Base-by-base conservation (phyloP, 2,797 vertebrate genomes). In the Danio kyathit region DNA sequence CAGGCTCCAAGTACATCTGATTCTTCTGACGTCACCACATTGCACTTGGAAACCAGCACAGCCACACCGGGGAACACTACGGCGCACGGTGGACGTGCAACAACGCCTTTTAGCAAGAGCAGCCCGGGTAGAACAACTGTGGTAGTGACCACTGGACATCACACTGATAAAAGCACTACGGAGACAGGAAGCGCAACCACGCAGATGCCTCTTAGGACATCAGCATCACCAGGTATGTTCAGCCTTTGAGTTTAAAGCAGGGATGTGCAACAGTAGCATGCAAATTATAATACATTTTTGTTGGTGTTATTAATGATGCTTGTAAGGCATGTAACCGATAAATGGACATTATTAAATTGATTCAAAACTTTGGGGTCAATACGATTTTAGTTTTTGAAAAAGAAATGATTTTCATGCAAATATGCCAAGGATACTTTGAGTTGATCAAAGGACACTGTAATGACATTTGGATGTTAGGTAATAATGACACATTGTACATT, bases 151-250 rank as follows among this genome's bases (percentile, higher is more conserved):
- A 89, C 93, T 11, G 41, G 71, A 13, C 84, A 54, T 48, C 83
- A 87, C 82, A 87, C 90, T 0, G 87, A 90, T 14, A 86, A 76
- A 51, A 72, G 86, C 46, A 89, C 91, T 9, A 91, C 91, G 11
- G 14, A 77, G 67, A 12, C 11, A 19, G 78, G 19, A 0, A 11
- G 16, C 1, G 91, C 82, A 52, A 92, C 94, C 0, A 14, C 70
- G 5, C 80, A 84, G 0, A 56, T 87, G 49, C 67, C 74, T 48
- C 74, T 86, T 7, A 85, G 6, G 0, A 75, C 84, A 0, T 89
- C 93, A 65, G 82, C 80, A 5, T 78, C 84, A 17, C 74, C 92
- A 90, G 94, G 97, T 97, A 63, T 41, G 73, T 79, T 66, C 7
- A 7, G 38, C 6, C 52, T 77, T 67, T 77, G 41, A 7, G 41